phyloP scores from a whole-genome alignment of 2,888 invertebrate genomes.

The Drosophila merina region DNA sequence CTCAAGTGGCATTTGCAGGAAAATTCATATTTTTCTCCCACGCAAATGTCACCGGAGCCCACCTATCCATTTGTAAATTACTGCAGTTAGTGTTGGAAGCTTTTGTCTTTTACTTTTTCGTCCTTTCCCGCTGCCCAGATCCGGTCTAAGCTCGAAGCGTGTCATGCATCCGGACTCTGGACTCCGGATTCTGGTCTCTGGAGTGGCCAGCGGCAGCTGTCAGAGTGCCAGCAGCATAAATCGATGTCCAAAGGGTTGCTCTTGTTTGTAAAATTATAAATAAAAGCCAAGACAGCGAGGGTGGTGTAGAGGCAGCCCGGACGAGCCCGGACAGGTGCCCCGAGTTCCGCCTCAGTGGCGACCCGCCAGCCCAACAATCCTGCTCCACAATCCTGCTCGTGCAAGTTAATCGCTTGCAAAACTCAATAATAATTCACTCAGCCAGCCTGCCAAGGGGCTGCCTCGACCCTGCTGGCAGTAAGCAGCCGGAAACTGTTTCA shows the following conservation, averaged over 20 bases:
- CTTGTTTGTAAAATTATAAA: conserved; percentile 57
- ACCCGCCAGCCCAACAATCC: too few species aligned
- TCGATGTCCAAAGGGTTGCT: conserved; percentile 44
- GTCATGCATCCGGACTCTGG: conserved; percentile 23
- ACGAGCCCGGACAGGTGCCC: conserved; percentile 17
- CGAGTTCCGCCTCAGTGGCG: conserved; percentile 30
- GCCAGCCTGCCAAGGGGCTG: conserved; percentile 1
- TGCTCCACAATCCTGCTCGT: conserved; percentile 39
- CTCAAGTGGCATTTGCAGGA: conserved; percentile 57
- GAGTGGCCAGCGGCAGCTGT: conserved; percentile 26
- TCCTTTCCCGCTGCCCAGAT: conserved; percentile 22
- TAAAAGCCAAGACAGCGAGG: conserved; percentile 35
- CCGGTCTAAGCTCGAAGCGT: conserved; percentile 28
- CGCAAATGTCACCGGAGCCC: conserved; percentile 6
- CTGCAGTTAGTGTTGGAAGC: not conserved
- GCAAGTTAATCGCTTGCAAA: conserved; percentile 81
- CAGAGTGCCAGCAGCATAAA: conserved; percentile 35
- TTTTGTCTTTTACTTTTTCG: too few species aligned
- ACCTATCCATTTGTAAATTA: not conserved
- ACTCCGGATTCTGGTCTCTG: not conserved
- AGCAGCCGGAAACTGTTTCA: conserved; percentile 76
- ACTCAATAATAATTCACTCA: conserved; percentile 75
- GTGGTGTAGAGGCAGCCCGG: conserved; percentile 30
- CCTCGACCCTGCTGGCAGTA: conserved; percentile 42
- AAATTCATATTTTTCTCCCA: conserved; percentile 12